Percentiles rank a stretch among this genome's conserved stretches.
Conservation (phyloP, 2,797 vertebrate species). For the Poecilia picta region DNA sequence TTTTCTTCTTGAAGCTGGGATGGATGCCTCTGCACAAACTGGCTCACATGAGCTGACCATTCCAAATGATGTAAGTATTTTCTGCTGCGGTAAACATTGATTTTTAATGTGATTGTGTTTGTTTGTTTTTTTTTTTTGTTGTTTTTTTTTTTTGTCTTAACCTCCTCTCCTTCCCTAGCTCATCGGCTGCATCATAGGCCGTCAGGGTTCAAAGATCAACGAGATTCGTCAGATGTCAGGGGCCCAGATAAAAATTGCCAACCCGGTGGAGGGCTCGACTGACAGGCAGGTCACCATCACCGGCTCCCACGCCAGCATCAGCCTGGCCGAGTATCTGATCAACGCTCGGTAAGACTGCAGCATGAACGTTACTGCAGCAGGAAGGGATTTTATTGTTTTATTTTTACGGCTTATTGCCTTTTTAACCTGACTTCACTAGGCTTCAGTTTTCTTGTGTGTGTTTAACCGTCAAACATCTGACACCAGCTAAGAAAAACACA, state of each 20-base stretch:
- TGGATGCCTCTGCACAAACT: constrained; percentile 95
- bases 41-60: constrained; percentile 98
- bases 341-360: constrained; percentile 89
- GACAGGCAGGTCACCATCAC: constrained; percentile 97
- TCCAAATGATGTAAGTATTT: constrained; percentile 93
- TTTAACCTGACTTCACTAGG: background rate
- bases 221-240: constrained; percentile 98
- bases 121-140: background rate
- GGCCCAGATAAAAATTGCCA: constrained; percentile 97
- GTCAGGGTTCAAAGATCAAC: constrained; percentile 95
- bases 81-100: background rate
- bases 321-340: constrained; percentile 96
- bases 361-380: constrained; percentile 7
- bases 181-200: constrained; percentile 97
- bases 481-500: background rate
- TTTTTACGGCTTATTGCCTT: background rate
- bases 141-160: background rate
- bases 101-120: background rate
- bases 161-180: constrained; percentile 73
- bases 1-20: constrained; percentile 83
- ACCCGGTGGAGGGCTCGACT: constrained; percentile 93
- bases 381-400: background rate
- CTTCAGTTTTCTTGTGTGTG: background rate
- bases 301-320: constrained; percentile 94
- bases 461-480: background rate